phyloP scores from a whole-genome alignment of 2,888 invertebrate genomes.

The Galerucella pusilla region DNA sequence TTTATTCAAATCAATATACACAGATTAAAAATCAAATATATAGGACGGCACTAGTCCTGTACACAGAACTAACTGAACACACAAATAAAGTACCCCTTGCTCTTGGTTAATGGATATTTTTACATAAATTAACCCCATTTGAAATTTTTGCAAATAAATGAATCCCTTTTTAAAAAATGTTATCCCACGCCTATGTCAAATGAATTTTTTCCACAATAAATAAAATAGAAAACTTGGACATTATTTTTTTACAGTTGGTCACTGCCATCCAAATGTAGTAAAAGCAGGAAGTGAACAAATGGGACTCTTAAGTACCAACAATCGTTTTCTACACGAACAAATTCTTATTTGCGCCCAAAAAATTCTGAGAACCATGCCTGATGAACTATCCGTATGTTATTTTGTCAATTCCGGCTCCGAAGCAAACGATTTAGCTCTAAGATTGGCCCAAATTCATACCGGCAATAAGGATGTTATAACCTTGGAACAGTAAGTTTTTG shows the following conservation, averaged over 20 bases:
- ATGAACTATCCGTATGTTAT: constrained; percentile 89
- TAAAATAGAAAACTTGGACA: too few species aligned
- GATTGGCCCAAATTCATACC: constrained; percentile 90
- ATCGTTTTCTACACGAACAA: constrained; percentile 95
- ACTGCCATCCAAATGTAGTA: constrained; percentile 95
- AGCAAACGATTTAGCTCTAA: constrained; percentile 96
- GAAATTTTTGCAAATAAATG: too few species aligned
- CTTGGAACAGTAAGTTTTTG: constrained; percentile 92
- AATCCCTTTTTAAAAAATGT: too few species aligned
- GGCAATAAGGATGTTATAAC: constrained; percentile 90
- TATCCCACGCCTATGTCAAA: too few species aligned
- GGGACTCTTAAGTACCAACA: constrained; percentile 92
- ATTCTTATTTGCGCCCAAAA: constrained; percentile 90
- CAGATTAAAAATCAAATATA: neutral
- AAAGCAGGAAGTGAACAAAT: constrained; percentile 92
- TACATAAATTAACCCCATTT: too few species aligned
- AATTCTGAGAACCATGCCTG: constrained; percentile 85
- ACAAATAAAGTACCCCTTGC: too few species aligned
- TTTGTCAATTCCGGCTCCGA: constrained; percentile 99
- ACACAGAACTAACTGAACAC: too few species aligned
- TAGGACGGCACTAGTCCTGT: too few species aligned
- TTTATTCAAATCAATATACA: neutral
- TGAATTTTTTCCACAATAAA: too few species aligned
- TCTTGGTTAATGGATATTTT: too few species aligned
- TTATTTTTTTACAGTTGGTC: constrained; percentile 82